These are phyloP conservation scores for Epinotia bilunana DNA, from an alignment of 2,888 invertebrate genomes.

Conservation along the genomic window DNA sequence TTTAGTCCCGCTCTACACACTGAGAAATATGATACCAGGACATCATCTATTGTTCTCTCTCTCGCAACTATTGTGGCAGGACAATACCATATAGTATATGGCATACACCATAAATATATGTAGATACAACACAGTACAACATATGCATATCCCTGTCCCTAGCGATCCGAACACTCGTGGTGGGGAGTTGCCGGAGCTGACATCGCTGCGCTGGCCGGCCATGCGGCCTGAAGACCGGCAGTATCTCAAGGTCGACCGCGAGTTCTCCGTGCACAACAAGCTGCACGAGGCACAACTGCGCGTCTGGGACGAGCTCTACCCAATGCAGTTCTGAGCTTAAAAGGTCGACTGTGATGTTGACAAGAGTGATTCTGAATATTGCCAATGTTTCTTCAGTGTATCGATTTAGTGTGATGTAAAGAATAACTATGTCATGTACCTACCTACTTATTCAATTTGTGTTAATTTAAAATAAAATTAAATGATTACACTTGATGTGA, in stretches of 20 bases:
- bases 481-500: too few relatives aligned
- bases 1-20: too few relatives aligned
- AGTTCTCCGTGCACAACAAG: constrained; percentile 55
- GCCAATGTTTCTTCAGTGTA: too few relatives aligned
- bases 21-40: too few relatives aligned
- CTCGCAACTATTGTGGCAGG: too few relatives aligned
- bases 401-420: background rate
- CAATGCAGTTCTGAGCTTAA: constrained; percentile 52
- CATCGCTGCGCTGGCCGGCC: constrained; percentile 58
- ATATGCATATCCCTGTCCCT: constrained; percentile 2
- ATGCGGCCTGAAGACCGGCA: constrained; percentile 57
- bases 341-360: background rate
- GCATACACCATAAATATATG: too few relatives aligned
- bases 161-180: constrained; percentile 62
- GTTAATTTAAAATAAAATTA: too few relatives aligned
- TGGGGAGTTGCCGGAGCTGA: constrained; percentile 52
- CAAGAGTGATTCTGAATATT: constrained; percentile 34
- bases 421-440: background rate
- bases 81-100: too few relatives aligned
- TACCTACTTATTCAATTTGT: background rate
- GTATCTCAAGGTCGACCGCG: constrained; percentile 58
- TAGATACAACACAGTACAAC: too few relatives aligned
- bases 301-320: constrained; percentile 68
- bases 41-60: too few relatives aligned
- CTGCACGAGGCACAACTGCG: constrained; percentile 60